Conservation (phyloP, 1,140 invertebrate species). For the Ostrea edulis region DNA sequence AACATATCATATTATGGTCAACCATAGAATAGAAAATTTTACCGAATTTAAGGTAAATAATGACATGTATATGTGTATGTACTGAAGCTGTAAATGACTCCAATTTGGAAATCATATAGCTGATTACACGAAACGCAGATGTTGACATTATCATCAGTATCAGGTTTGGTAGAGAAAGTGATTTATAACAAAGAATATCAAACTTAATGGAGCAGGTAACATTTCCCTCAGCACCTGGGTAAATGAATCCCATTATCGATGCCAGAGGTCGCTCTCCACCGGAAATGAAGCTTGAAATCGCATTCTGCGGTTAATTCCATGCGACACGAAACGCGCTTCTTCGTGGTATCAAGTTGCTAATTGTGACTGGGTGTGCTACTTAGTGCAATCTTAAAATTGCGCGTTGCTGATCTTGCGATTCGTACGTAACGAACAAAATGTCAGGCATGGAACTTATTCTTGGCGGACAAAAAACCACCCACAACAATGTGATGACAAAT, state of each 20-base stretch:
- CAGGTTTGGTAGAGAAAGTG: neutral
- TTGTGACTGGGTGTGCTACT: neutral
- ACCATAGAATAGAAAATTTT: no score
- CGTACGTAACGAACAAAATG: neutral
- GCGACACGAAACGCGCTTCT: slow-evolving; percentile 18
- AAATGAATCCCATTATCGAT: slow-evolving; percentile 3
- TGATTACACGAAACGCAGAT: neutral
- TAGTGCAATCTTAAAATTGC: slow-evolving; percentile 4
- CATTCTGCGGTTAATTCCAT: slow-evolving; percentile 21
- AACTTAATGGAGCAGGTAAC: slow-evolving; percentile 14
- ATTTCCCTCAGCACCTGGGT: slow-evolving; percentile 17
- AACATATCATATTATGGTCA: no score
- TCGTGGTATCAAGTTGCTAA: neutral
- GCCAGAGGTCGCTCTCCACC: slow-evolving; percentile 5
- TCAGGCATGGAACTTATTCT: neutral
- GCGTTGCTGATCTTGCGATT: neutral
- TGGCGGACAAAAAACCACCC: neutral
- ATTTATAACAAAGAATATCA: slow-evolving; percentile 23
- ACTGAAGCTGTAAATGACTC: no score
- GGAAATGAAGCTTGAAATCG: slow-evolving; percentile 25
- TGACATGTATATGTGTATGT: no score
- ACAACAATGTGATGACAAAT: neutral
- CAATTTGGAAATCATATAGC: neutral
- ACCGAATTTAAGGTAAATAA: no score
- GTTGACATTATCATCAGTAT: neutral